phyloP scores from a whole-genome alignment of 2,797 vertebrate genomes.

The Vipera latastei region DNA sequence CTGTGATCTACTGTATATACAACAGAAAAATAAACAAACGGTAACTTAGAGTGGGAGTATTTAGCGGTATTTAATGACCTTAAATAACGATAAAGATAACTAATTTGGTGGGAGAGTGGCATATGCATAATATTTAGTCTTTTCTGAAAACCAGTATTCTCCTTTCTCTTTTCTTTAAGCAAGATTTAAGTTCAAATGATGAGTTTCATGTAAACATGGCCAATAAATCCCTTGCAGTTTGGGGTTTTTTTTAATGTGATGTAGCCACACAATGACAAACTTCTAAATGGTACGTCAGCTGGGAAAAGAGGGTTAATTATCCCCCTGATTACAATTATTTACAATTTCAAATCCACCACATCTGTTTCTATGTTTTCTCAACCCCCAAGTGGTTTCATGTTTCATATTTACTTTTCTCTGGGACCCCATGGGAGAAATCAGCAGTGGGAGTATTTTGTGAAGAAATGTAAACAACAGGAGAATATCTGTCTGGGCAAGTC shows the following conservation, averaged over 20 bases:
- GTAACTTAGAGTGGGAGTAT: not conserved
- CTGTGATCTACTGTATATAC: not conserved
- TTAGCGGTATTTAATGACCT: not conserved
- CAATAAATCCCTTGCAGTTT: not conserved
- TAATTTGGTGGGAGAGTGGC: not conserved
- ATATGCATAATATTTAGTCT: not conserved
- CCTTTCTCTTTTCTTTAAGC: not conserved
- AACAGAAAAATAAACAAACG: not conserved
- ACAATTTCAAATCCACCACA: not conserved
- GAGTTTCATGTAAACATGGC: not conserved
- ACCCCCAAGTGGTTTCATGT: not conserved
- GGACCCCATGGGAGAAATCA: not conserved
- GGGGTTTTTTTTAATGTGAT: constrained; percentile 3
- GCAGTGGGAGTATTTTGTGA: not conserved
- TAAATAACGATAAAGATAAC: not conserved
- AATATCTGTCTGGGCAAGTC: not conserved
- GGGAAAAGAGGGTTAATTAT: not conserved
- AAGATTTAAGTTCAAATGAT: not conserved
- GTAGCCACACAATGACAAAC: not conserved
- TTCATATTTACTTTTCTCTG: not conserved
- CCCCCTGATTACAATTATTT: not conserved
- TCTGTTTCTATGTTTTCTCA: not conserved
- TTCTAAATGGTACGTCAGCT: too few relatives aligned
- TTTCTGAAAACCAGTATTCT: not conserved
- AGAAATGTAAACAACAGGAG: not conserved